These are phyloP conservation scores for Augochlora pura DNA, from an alignment of 1,140 invertebrate genomes.

Conservation along the genomic window DNA sequence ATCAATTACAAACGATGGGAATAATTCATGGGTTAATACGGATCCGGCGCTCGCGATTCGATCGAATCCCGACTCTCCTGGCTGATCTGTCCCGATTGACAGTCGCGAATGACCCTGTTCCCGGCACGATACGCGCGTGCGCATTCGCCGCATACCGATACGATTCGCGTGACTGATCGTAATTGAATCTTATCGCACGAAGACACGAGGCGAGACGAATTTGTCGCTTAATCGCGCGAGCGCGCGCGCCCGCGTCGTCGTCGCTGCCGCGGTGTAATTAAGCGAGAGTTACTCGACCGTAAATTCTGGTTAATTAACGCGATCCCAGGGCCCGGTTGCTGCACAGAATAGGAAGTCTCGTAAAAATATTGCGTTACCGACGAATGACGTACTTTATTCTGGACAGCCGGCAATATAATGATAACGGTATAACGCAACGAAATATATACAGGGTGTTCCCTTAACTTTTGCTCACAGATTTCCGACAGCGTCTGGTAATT, in stretches of 20 bases:
- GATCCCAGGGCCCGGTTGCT: neutral
- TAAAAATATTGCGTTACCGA: neutral
- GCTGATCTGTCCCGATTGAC: neutral
- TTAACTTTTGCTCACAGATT: too few relatives aligned
- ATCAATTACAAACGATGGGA: conserved; percentile 35
- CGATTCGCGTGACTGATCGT: conserved; percentile 38
- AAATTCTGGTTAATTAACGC: neutral
- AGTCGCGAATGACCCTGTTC: conserved; percentile 4
- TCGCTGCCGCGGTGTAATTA: conserved; percentile 4
- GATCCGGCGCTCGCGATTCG: neutral
- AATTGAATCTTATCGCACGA: conserved; percentile 31
- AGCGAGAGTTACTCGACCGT: neutral
- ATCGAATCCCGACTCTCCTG: neutral
- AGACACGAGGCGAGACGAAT: conserved; percentile 3
- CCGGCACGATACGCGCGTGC: neutral
- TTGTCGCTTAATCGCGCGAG: neutral
- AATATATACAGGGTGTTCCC: neutral
- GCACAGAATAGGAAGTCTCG: neutral
- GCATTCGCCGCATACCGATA: neutral
- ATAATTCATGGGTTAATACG: conserved; percentile 17
- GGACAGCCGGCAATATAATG: neutral
- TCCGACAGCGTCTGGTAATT: too few relatives aligned
- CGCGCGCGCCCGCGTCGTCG: too few relatives aligned
- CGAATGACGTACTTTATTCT: neutral
- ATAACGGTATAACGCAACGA: neutral